Conservation (phyloP, 2,113 vertebrate genomes). For the Rhynchopsitta pachyrhyncha region DNA sequence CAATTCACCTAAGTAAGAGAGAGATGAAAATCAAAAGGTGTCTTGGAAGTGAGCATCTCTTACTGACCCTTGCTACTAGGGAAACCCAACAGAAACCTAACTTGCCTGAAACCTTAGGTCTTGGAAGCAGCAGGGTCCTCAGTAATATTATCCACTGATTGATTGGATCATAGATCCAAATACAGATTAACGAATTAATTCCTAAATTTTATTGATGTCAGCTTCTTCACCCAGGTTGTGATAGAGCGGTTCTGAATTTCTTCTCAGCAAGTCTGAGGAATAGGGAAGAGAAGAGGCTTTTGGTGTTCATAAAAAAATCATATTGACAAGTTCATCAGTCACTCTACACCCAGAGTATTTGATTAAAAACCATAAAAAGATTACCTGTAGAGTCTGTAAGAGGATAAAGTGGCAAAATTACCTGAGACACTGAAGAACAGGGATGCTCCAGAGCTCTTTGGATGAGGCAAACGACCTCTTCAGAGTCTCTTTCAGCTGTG, state of each 20-base stretch:
- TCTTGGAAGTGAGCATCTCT: background rate
- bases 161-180: background rate
- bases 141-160: background rate
- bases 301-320: background rate
- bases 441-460: background rate
- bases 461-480: background rate
- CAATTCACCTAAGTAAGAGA: background rate
- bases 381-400: background rate
- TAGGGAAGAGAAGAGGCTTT: background rate
- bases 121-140: background rate
- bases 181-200: background rate
- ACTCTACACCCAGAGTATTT: background rate
- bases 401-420: background rate
- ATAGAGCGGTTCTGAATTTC: background rate
- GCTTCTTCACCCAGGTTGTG: background rate
- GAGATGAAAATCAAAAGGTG: background rate
- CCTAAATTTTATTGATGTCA: background rate
- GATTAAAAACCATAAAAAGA: background rate
- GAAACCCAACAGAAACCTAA: background rate
- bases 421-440: background rate
- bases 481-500: background rate
- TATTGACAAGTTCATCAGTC: background rate
- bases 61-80: background rate
- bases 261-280: background rate
- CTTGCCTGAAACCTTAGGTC: background rate